Base-by-base conservation (phyloP, 1,140 invertebrate species). In the Drosophila santomea region DNA sequence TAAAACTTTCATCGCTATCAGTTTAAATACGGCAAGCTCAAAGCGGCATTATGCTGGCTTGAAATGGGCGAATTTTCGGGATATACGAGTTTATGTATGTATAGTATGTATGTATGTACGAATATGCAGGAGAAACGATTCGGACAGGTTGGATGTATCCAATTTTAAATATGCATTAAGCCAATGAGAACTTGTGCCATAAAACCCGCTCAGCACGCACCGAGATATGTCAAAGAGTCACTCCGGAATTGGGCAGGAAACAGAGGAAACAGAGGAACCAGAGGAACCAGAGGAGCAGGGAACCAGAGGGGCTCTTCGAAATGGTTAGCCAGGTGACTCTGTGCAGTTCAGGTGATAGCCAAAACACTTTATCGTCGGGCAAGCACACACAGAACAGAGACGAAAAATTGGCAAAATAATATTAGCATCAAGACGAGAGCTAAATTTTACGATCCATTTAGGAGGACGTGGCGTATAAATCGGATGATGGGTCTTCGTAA, bases 101-200 rank as follows among this genome's bases (percentile, higher is more conserved):
- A 28, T 15, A 8, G 5, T 28, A 28, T 15, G 15, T 43, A 43
- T 5, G n/a, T 44, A 15, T 11, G 17, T 14, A 14, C 3, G 38
- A 32, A 10, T 32, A 32, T 10, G 32, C 4, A 5, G 14, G 38
- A 14, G 15, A 12, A 55, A 60, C 59, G 72, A 62, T 79, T 47
- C 12, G 44, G 76, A 44, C 58, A 78, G 61, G 69, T 43, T 75
- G 72, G 67, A 73, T 84, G 80, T 84, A 84, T 76, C 56, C 62
- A 60, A 84, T 84, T 84, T 84, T 84, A 84, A 84, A 84, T 84
- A 84, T 84, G 81, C 81, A 84, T 80, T 77, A 80, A 74, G 80
- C 81, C 80, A 83, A 80, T 83, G 76, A 76, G 77, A 80, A 85
- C 71, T 84, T 84, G 72, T 74, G 77, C 62, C 76, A 85, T 76